Base-by-base conservation (phyloP, 2,797 vertebrate species). In the Myotis findleyi region DNA sequence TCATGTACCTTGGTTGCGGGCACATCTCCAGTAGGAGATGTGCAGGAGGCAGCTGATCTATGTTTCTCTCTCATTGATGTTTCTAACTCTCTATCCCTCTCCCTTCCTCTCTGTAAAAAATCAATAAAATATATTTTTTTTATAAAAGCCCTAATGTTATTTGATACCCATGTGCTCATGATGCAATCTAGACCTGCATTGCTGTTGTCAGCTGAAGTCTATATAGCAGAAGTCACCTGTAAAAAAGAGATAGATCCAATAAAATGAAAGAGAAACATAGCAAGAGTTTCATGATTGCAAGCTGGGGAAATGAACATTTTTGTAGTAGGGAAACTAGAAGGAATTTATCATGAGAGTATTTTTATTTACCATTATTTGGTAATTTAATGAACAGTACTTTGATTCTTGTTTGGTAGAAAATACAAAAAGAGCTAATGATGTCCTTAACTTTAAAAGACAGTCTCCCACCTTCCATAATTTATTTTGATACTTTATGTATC, bases 401-500 rank as follows among this genome's bases (percentile, higher is more conserved):
- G 10, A 95, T 96, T 89, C 57, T 95, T 96, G 1, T 89, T 94
- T 88, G 38, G 9, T 66, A 75, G 62, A 91, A 95, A 95, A 94
- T 69, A 85, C 25, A 47, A 72, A 82, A 62, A 73, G 41, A 96
- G n/a, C 44, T 49, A 53, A 38, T 90, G 66, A 92, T 12, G 12
- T 87, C 85, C 55, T 81, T 72, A 55, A 47, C 27, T 93, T 93
- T 90, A 85, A 91, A 73, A 87, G 55, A 91, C 51, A 49, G 38
- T 94, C 80, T 95, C 47, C 73, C 72, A 93, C 75, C 33, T 91
- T 93, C 47, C 80, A 49, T 80, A 92, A 92, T 93, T 94, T 89
- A 94, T 94, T 96, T 93, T 94, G 64, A 90, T 95, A 81, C 30
- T 96, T 94, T 10, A 30, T 92, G 23, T 87, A n/a, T 87, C 82